Percentiles rank a stretch among this genome's conserved stretches.
These are phyloP conservation scores for Chionis minor DNA, from an alignment of 2,113 vertebrate genomes.

Conservation along the genomic window DNA sequence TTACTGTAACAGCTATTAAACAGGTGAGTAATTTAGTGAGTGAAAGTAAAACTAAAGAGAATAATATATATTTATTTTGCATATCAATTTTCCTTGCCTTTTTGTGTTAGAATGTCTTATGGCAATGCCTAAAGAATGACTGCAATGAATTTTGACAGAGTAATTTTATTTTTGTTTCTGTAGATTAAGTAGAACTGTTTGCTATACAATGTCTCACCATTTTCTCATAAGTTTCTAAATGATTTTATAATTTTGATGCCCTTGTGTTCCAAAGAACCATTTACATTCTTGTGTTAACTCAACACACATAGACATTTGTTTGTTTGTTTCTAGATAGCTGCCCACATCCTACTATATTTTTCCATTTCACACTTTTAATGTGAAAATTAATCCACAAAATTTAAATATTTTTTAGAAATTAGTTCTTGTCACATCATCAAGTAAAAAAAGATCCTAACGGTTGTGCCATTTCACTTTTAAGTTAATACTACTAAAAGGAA, in stretches of 20 bases:
- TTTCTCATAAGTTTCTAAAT: background rate
- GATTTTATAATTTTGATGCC: background rate
- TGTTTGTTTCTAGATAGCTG: background rate
- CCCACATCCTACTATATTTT: background rate
- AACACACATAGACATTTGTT: background rate
- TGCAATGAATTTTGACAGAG: background rate
- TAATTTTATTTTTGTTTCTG: background rate
- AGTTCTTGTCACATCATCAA: background rate
- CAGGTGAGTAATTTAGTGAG: constrained; percentile 78
- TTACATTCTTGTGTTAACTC: background rate
- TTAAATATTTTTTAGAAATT: background rate
- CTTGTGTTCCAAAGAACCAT: background rate
- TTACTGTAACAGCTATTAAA: constrained; percentile 96
- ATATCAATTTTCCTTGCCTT: background rate
- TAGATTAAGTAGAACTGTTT: background rate
- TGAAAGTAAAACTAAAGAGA: background rate
- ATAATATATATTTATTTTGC: background rate
- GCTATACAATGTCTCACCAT: background rate
- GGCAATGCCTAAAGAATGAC: background rate
- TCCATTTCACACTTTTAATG: background rate
- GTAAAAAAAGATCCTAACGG: background rate
- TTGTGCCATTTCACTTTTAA: background rate
- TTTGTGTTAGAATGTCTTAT: background rate
- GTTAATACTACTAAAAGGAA: background rate
- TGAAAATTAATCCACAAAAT: background rate